A percentile compares a stretch with the other conserved stretches of the same genome.
Conservation (phyloP, 2,888 invertebrate species). For the Mimachlamys varia region DNA sequence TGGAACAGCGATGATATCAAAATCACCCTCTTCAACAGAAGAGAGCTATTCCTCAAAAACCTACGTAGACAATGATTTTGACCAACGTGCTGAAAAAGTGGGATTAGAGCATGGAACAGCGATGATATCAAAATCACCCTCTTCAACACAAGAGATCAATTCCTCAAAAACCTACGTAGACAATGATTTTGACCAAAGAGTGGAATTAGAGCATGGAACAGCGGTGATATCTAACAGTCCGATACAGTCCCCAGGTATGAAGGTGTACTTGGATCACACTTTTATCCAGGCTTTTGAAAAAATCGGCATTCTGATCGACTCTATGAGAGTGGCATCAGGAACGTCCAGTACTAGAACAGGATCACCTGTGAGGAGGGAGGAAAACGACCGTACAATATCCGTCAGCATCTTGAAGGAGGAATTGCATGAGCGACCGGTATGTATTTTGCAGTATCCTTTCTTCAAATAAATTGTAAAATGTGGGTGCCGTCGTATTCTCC, state of each 20-base stretch:
- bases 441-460: neutral
- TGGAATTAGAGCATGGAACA: slow-evolving; percentile 46
- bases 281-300: slow-evolving; percentile 33
- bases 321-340: neutral
- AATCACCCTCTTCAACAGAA: neutral
- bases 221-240: slow-evolving; percentile 38
- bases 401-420: neutral
- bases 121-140: neutral
- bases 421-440: neutral
- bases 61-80: slow-evolving; percentile 47
- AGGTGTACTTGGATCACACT: neutral
- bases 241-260: no score
- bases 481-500: no score
- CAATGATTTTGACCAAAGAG: neutral
- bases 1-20: neutral
- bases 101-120: slow-evolving; percentile 46
- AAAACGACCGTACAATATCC: neutral
- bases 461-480: no score
- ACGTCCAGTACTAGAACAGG: neutral
- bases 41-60: neutral
- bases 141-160: no score
- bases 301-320: slow-evolving; percentile 32
- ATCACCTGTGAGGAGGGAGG: neutral
- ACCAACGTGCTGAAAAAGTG: slow-evolving; percentile 44
- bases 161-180: no score